Conservation (phyloP, 2,888 invertebrate genomes). For the Clostera curtula region DNA sequence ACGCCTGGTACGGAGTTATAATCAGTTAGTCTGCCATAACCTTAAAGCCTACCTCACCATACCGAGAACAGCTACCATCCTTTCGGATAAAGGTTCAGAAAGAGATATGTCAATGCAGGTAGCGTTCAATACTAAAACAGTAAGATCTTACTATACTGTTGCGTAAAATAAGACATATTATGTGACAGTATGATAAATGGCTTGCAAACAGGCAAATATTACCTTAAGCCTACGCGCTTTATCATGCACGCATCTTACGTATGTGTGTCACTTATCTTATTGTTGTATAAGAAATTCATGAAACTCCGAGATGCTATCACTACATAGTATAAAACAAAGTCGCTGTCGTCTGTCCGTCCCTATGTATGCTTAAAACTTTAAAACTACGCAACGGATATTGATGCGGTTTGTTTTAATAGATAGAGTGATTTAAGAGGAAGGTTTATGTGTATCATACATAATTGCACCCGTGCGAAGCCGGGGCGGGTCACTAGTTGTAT, state of each 20-base stretch:
- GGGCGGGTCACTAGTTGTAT: too few relatives aligned
- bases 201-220: slow-evolving; percentile 19
- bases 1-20: too few relatives aligned
- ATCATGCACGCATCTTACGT: neutral
- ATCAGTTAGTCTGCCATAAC: too few relatives aligned
- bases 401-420: slow-evolving; percentile 38
- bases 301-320: neutral
- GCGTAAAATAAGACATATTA: slow-evolving; percentile 5
- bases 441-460: too few relatives aligned
- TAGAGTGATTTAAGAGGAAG: too few relatives aligned
- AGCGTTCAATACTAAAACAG: neutral
- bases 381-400: slow-evolving; percentile 39
- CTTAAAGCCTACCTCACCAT: too few relatives aligned
- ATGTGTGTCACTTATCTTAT: too few relatives aligned
- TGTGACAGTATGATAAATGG: slow-evolving; percentile 15
- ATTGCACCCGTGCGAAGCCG: too few relatives aligned
- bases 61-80: too few relatives aligned
- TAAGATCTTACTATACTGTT: neutral
- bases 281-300: too few relatives aligned
- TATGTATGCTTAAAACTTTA: slow-evolving; percentile 34
- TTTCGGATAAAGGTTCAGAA: too few relatives aligned
- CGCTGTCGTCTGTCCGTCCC: slow-evolving; percentile 25
- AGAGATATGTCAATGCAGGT: too few relatives aligned
- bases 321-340: slow-evolving; percentile 8
- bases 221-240: slow-evolving; percentile 3